Evolutionary conservation across 2,797 vertebrate genomes (phyloP), one percentile per base, ranked within the genome.

Genomic region (Aldrovandia affinis): DNA sequence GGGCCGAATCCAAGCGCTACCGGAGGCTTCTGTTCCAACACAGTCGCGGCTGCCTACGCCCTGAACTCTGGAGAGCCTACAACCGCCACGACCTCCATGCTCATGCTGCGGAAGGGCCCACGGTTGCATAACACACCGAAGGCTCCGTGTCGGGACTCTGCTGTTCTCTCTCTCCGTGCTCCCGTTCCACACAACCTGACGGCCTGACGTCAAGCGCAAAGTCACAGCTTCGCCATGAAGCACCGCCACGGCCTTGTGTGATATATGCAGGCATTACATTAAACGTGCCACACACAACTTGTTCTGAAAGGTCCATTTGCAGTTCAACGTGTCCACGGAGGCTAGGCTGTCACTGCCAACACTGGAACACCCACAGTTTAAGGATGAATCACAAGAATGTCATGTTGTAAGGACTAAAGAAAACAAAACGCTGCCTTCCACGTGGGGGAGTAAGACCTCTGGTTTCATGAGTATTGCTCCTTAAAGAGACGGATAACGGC

Each of bases 381-480:
- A 63, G 63, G 7, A 83, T 25, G 10, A 81, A 81, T n/a, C 25
- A n/a, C 59, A 28, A 10, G 55, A 33, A 28, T 63, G 59, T 83
- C 57, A 52, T 47, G 1, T 22, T 65, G 55, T 47, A 79, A 47
- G 36, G 36, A 78, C 73, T 83, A 61, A 78, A 78, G n/a, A 50
- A 78, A 78, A 59, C n/a, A 77, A 79, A 61, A 54, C 25, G 8
- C n/a, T 55, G 28, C 47, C 12, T 33, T 30, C 18, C 54, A 33
- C 42, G n/a, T 44, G 70, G 59, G 57, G 57, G 61, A 78, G 22
- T 77, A 63, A 83, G 39, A 47, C 59, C 78, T 83, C 73, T 61
- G 30, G 75, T 36, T 20, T 30, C 73, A 44, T 75, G 3, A 47
- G 14, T 4, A 65, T 20, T 63, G 18, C 50, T 55, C 15, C 7